Conservation (phyloP, 2,797 vertebrate genomes). For the Ciconia nigra region DNA sequence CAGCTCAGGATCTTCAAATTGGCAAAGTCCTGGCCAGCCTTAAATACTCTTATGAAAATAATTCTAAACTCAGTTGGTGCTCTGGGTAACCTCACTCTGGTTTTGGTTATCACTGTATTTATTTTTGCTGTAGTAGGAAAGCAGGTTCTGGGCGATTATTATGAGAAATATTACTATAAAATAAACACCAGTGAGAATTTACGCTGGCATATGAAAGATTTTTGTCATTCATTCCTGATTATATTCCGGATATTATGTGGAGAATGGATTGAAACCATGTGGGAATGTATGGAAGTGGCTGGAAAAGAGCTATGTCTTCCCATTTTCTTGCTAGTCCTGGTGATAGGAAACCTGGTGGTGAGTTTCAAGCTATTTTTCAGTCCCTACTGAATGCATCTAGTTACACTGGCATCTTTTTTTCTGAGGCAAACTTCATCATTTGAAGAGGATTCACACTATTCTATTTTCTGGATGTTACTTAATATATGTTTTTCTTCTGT, state of each 20-base stretch:
- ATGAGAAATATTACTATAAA: accelerated
- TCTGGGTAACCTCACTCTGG: constrained; percentile 72
- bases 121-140: constrained; percentile 76
- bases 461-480: neutral
- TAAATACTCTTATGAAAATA: constrained; percentile 76
- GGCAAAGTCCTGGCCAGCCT: constrained; percentile 77
- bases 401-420: neutral
- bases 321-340: constrained; percentile 71
- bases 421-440: neutral
- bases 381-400: neutral
- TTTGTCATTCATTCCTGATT: constrained; percentile 73
- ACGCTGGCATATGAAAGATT: constrained; percentile 77
- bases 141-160: constrained; percentile 62
- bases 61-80: constrained; percentile 71
- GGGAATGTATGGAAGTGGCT: constrained; percentile 71
- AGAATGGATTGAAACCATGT: constrained; percentile 79
- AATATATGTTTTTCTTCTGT: neutral
- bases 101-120: constrained; percentile 74
- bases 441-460: neutral
- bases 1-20: constrained; percentile 79
- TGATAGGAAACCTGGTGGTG: constrained; percentile 78
- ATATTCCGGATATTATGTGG: constrained; percentile 78
- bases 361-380: constrained; percentile 41
- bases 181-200: neutral
- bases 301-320: constrained; percentile 37